Conservation (phyloP, 2,888 invertebrate species). For the Melipona bicolor region DNA sequence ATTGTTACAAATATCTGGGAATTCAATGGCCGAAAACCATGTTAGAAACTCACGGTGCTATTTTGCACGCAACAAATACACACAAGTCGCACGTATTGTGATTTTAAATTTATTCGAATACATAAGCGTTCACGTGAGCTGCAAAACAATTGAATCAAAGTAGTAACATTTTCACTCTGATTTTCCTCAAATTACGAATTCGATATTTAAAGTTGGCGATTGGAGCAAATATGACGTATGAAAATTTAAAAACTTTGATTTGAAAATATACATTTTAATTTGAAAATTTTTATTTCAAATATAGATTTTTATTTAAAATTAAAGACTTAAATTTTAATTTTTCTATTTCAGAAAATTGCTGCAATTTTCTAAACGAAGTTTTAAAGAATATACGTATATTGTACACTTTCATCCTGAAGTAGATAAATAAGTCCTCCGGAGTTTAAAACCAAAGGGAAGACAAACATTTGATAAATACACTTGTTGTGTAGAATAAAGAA, state of each 20-base stretch:
- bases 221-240: not conserved
- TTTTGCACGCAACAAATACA: conserved; percentile 37
- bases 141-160: conserved; percentile 26
- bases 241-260: not conserved
- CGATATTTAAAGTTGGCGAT: not conserved
- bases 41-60: conserved; percentile 42
- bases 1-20: conserved; percentile 33
- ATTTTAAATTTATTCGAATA: conserved; percentile 59
- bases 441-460: not conserved
- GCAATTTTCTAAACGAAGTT: not conserved
- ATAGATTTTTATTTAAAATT: not conserved
- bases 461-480: not conserved
- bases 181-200: not conserved
- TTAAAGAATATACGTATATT: not conserved
- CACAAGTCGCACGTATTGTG: conserved; percentile 37
- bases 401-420: not conserved
- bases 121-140: conserved; percentile 50
- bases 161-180: conserved; percentile 29
- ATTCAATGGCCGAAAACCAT: conserved; percentile 19
- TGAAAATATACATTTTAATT: not conserved
- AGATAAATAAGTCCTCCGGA: not conserved
- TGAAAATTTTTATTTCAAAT: too few species aligned
- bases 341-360: not conserved
- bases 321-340: not conserved
- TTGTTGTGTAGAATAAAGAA: not conserved